Evolutionary conservation across 2,888 invertebrate species (phyloP), one percentile per base, ranked within the genome.

Genomic region (Parnassius glacialis): DNA sequence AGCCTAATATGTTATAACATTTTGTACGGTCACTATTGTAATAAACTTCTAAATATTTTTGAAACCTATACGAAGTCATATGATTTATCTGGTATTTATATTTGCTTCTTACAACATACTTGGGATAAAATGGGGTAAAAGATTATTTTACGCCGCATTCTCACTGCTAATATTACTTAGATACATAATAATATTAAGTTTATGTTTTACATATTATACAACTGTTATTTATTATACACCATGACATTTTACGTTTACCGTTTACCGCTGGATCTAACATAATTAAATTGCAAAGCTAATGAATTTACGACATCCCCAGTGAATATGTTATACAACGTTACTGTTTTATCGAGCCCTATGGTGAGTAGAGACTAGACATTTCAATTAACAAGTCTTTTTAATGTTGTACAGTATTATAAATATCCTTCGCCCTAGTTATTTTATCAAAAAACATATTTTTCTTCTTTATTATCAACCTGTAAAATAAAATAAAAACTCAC

Each of bases 271-370:
- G 25, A 11, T 50, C 9, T n/a, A 41, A 9, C 42, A 56, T 66
- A 67, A 70, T 66, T 69, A 70, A 70, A 67, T 68, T 69, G 70
- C 68, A 64, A 62, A 64, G 55, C 53, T 79, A 79, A 82, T 83
- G 76, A 84, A 83, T 78, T 77, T 75, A 79, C 70, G 70, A 69
- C 69, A 64, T 68, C 75, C 69, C 68, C 11, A 42, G 74, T 69
- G 77, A 72, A 72, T 59, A 47, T 63, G 55, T 59, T 47, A 67
- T 61, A 65, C 57, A 66, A 64, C 48, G 67, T 66, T 62, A 62
- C 61, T 52, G 51, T 56, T 57, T 41, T 52, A 44, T 20, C 13
- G 34, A 53, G 54, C 71, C 70, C 67, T 70, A 65, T 68, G 65
- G 63, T 62, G 67, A 61, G 62, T 66, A 64, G 69, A 61, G 68